Conservation (phyloP, 2,888 invertebrate species). For the Isotomurus palustris region DNA sequence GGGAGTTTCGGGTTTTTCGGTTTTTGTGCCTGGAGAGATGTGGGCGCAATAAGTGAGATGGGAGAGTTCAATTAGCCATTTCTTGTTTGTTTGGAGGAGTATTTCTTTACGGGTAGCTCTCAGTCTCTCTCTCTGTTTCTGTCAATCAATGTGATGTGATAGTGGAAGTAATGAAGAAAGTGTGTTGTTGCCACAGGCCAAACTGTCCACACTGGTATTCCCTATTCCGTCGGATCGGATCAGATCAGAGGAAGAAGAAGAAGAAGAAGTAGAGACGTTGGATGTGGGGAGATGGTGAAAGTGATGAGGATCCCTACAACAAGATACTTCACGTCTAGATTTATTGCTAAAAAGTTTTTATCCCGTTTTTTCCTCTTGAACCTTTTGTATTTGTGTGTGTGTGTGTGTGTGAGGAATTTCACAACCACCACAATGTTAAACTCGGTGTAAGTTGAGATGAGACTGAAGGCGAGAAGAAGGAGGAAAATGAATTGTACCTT, state of each 20-base stretch:
- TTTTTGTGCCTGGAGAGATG: no score
- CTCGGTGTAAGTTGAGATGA: background rate
- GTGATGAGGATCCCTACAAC: background rate
- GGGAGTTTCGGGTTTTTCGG: no score
- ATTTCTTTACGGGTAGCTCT: background rate
- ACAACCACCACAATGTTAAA: background rate
- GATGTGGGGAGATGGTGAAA: no score
- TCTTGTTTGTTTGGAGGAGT: background rate
- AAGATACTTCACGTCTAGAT: conserved; percentile 7
- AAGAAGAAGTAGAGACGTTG: conserved; percentile 3
- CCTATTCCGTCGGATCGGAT: no score
- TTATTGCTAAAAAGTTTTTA: conserved; percentile 5
- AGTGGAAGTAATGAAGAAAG: conserved; percentile 18
- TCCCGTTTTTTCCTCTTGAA: background rate
- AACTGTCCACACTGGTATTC: conserved; percentile 6
- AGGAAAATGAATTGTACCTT: no score
- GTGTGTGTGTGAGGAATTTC: no score
- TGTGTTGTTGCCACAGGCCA: conserved; percentile 3
- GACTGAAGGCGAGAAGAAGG: no score
- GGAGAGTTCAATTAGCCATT: conserved; percentile 1
- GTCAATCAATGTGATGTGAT: conserved; percentile 14
- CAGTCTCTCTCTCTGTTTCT: background rate
- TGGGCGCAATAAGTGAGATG: background rate
- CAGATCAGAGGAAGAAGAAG: background rate
- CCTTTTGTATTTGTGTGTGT: background rate